Evolutionary conservation across 1,140 invertebrate genomes (phyloP).

Genomic region (Polyergus mexicanus): DNA sequence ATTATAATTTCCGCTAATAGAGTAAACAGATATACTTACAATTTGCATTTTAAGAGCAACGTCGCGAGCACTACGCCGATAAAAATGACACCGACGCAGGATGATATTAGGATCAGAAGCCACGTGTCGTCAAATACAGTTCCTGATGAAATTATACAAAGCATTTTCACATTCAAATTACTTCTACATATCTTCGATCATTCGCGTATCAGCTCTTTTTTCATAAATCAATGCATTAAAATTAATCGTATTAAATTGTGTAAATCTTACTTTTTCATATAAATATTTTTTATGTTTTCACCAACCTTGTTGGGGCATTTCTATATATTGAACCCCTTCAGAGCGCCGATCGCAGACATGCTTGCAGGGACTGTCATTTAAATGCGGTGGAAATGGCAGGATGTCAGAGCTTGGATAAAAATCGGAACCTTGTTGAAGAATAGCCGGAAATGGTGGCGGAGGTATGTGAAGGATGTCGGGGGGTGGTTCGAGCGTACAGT

Average conservation of each 20-base stretch:
- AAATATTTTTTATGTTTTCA: conserved; percentile 5
- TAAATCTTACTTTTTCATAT: not conserved
- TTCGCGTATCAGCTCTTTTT: not conserved
- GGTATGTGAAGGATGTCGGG: conserved; percentile 92
- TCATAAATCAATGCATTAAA: not conserved
- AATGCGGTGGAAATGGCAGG: conserved; percentile 74
- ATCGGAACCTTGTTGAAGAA: conserved; percentile 87
- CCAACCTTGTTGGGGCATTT: conserved; percentile 91
- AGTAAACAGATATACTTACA: conserved; percentile 88
- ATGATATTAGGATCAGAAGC: conserved; percentile 92
- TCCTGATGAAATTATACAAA: conserved; percentile 72
- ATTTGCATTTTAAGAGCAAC: conserved; percentile 92
- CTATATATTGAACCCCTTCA: conserved; percentile 91
- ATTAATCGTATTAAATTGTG: not conserved
- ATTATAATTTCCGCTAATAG: not conserved
- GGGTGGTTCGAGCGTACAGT: conserved; percentile 91
- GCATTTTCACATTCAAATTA: not conserved
- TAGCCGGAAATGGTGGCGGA: conserved; percentile 92
- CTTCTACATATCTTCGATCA: not conserved
- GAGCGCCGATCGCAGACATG: conserved; percentile 86
- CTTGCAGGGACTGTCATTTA: conserved; percentile 84
- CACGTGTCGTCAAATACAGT: conserved; percentile 92
- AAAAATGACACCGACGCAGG: conserved; percentile 92
- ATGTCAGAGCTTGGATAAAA: conserved; percentile 78
- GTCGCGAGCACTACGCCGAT: conserved; percentile 92